Evolutionary conservation across 2,797 vertebrate genomes (phyloP).

Genomic region (Chelon labrosus): DNA sequence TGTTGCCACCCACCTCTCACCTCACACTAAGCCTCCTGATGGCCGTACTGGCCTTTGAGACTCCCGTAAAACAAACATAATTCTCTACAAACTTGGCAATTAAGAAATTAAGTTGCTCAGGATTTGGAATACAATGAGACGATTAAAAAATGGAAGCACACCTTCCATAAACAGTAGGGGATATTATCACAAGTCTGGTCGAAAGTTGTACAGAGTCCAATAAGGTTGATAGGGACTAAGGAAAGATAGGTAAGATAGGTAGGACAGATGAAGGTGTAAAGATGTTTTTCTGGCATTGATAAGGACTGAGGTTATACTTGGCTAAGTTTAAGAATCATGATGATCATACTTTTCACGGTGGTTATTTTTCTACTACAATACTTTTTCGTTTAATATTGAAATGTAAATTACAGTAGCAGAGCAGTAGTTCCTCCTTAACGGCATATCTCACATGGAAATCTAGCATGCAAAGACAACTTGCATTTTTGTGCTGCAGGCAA

Average conservation of each 20-base stretch:
- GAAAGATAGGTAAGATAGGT: not conserved
- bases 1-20: constrained; percentile 33
- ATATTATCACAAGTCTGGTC: constrained; percentile 31
- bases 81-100: constrained; percentile 40
- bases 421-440: too few species aligned
- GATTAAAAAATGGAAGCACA: constrained; percentile 51
- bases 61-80: constrained; percentile 33
- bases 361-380: too few species aligned
- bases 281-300: constrained; percentile 7
- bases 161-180: constrained; percentile 40
- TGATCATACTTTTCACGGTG: too few species aligned
- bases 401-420: too few species aligned
- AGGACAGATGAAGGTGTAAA: not conserved
- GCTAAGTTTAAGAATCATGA: not conserved
- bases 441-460: constrained; percentile 5
- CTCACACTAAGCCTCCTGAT: constrained; percentile 24
- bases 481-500: constrained; percentile 22
- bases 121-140: constrained; percentile 55
- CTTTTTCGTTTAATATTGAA: too few species aligned
- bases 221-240: not conserved
- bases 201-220: constrained; percentile 21
- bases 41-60: constrained; percentile 30
- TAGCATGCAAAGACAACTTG: not conserved
- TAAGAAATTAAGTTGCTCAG: constrained; percentile 49
- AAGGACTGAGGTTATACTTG: not conserved